Conservation (phyloP, 2,797 vertebrate genomes). For the Ptychadena robeensis region DNA sequence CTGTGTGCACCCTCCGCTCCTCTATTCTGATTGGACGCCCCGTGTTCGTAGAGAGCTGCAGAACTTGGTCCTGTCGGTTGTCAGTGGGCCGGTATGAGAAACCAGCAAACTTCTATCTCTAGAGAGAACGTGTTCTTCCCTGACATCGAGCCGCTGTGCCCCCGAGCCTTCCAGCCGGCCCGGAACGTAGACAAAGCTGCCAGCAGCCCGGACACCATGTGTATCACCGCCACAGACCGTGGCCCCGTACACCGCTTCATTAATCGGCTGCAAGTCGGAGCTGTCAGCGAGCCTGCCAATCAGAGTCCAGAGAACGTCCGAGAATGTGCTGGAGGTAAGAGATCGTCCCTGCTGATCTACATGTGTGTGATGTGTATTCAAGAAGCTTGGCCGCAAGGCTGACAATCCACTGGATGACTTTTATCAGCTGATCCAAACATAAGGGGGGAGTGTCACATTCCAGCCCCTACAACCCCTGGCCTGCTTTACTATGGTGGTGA, state of each 20-base stretch:
- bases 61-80: not conserved
- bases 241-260: not conserved
- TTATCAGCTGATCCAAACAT: no score
- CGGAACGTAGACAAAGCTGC: not conserved
- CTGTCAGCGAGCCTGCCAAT: no score
- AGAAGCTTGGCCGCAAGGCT: no score
- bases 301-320: not conserved
- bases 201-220: constrained; percentile 2
- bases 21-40: not conserved
- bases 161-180: not conserved
- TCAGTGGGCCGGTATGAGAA: constrained; percentile 45
- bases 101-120: constrained; percentile 32
- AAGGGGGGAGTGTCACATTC: no score
- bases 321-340: constrained; percentile 20
- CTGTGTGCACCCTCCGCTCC: not conserved
- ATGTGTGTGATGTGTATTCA: no score
- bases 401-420: no score
- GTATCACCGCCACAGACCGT: not conserved
- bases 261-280: not conserved
- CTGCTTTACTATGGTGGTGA: no score
- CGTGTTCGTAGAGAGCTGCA: not conserved
- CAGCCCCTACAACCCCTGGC: no score
- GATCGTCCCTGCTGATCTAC: not conserved
- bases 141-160: constrained; percentile 27
- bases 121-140: constrained; percentile 46